Evolutionary conservation across 2,113 vertebrate genomes (phyloP).

Genomic region (Psilopsiagon aymara): DNA sequence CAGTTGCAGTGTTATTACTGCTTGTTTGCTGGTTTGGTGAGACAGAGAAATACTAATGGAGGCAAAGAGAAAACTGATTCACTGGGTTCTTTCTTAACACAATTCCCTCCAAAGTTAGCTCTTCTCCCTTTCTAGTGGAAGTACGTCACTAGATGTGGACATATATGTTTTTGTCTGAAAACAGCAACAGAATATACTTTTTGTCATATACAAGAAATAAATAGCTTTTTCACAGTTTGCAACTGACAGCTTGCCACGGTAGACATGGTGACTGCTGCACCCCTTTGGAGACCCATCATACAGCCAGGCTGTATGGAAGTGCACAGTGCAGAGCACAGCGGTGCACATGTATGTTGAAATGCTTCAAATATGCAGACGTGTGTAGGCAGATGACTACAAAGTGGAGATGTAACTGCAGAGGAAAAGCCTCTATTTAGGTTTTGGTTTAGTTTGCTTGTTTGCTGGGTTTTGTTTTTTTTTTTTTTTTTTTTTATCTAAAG

Average conservation of each 20-base stretch:
- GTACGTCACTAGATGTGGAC: not conserved
- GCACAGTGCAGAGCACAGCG: not conserved
- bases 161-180: not conserved
- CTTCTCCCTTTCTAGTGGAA: not conserved
- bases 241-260: not conserved
- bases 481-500: not conserved
- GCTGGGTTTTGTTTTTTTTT: not conserved
- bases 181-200: not conserved
- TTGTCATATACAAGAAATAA: not conserved
- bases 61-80: not conserved
- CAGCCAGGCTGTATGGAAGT: not conserved
- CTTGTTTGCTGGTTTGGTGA: not conserved
- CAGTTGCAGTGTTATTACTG: not conserved
- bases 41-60: not conserved
- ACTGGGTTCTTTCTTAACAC: not conserved
- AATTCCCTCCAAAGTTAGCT: not conserved
- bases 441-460: not conserved
- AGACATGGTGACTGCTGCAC: not conserved
- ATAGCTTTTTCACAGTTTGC: not conserved
- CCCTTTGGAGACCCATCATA: not conserved
- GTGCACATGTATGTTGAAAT: not conserved
- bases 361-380: not conserved
- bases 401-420: not conserved
- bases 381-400: not conserved
- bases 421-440: not conserved